Evolutionary conservation across 2,113 vertebrate genomes (phyloP).

Genomic region (Phylloscopus trochiloides): DNA sequence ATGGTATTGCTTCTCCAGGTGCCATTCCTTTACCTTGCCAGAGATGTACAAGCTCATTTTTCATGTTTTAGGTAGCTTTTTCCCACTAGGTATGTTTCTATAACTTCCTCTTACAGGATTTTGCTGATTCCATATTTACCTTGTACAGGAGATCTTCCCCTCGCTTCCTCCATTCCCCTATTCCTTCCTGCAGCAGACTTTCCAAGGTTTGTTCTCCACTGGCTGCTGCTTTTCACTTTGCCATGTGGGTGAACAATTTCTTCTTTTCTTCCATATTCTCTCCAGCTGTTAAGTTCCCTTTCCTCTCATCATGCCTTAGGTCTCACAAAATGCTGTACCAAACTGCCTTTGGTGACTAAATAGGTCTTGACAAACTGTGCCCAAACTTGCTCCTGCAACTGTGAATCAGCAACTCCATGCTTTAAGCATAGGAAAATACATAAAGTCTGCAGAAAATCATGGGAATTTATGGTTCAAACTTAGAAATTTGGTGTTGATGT

Average conservation of each 20-base stretch:
- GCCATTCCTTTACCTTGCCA: neutral
- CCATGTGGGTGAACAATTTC: neutral
- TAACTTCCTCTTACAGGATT: neutral
- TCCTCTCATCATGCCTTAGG: neutral
- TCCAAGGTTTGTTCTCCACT: neutral
- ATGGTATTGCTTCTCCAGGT: neutral
- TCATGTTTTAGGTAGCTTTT: neutral
- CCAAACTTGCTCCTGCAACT: neutral
- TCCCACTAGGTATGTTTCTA: accelerated
- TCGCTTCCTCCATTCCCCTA: neutral
- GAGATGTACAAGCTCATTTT: neutral
- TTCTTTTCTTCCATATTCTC: neutral
- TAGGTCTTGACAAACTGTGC: neutral
- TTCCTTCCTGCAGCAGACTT: neutral
- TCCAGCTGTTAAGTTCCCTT: neutral
- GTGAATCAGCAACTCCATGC: neutral
- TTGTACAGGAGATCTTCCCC: neutral
- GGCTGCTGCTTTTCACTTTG: neutral
- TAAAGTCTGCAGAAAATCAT: neutral
- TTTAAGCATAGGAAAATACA: neutral
- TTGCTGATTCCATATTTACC: neutral
- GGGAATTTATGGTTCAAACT: neutral
- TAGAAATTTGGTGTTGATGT: neutral
- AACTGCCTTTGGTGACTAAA: neutral
- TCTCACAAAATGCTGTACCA: neutral